Base-by-base conservation (phyloP, 2,888 invertebrate species). In the Drosophila aldrichi region DNA sequence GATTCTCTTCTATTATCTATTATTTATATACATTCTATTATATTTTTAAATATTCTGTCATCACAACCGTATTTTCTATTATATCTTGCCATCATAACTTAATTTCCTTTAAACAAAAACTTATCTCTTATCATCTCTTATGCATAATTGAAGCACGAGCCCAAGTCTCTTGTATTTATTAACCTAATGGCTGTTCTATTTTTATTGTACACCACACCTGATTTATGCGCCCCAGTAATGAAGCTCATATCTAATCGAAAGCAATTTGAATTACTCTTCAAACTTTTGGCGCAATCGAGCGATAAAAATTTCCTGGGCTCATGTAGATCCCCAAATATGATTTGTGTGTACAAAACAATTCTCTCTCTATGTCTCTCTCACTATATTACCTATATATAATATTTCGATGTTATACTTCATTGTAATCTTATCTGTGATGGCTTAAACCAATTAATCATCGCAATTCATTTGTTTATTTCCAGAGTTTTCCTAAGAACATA, bases 381-480 rank as follows among this genome's bases (percentile, higher is more conserved):
- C 25, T 25, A 25, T 5, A 40, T 40, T 25, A 25, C 25, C 4
- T 25, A n/a, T n/a, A 38, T 38, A 38, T 16, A n/a, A 22, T 34
- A 34, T 34, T 32, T 34, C 7, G 3, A 20, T 18, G 18, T 32
- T 12, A 18, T 32, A 18, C 29, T 59, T 56, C 29, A 32, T 40
- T 10, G 18, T 32, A 66, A 55, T 46, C 46, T 70, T 80, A 59
- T 67, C 41, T 49, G 44, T 29, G 43, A 38, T 54, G 54, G 56
- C 1, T 40, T 44, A 61, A 64, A 20, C 32, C 40, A 38, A 74
- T 79, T 77, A 73, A 74, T 81, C 79, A 73, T 34, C 51, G 48
- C 29, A 59, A 73, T 10, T 10, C 40, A 22, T 22, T 22, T n/a
- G 16, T 60, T 36, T 60, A 57, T 43, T 63, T 64, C 18, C 9